phyloP scores from a whole-genome alignment of 2,797 vertebrate genomes.

The Thripadectes ignobilis region DNA sequence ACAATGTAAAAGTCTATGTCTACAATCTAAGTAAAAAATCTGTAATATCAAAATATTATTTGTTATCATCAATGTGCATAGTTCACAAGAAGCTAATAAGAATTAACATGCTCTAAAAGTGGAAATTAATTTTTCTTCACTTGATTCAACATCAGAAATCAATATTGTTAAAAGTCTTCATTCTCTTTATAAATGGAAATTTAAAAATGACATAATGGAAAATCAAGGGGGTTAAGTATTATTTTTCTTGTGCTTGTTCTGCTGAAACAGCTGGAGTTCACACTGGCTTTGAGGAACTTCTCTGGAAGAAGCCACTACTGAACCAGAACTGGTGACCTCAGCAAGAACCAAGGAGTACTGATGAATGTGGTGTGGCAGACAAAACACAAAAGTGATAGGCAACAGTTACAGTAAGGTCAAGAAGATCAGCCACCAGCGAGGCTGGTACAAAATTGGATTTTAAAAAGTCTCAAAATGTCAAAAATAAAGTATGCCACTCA shows the following conservation, averaged over 20 bases:
- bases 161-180: background rate
- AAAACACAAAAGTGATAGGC: background rate
- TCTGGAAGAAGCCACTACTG: background rate
- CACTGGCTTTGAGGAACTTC: background rate
- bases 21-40: background rate
- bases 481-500: background rate
- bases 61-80: background rate
- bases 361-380: background rate
- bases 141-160: background rate
- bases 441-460: background rate
- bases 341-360: background rate
- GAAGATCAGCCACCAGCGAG: background rate
- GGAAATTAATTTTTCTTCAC: background rate
- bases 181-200: background rate
- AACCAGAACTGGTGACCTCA: background rate
- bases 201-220: background rate
- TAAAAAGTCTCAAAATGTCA: background rate
- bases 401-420: background rate
- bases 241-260: background rate
- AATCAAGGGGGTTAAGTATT: rapidly evolving
- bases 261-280: background rate
- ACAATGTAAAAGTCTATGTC: background rate
- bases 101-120: background rate
- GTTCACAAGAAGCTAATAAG: background rate
- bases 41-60: background rate